phyloP scores from a whole-genome alignment of 2,113 vertebrate genomes.

The Verasper variegatus region DNA sequence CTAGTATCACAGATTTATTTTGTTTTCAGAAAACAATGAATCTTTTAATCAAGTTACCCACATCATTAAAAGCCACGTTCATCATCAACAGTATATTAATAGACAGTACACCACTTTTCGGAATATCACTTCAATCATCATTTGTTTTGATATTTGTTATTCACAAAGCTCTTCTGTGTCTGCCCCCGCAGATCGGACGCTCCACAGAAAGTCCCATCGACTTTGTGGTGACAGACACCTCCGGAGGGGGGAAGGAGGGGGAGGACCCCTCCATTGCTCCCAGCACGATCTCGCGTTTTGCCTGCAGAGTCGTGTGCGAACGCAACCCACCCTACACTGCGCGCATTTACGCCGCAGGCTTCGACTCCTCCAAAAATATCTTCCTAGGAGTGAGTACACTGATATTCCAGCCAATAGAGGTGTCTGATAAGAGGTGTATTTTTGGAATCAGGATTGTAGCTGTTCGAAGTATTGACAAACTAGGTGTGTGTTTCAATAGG shows the following conservation, averaged over 20 bases:
- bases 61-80: neutral
- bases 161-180: neutral
- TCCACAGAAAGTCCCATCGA: conserved; percentile 98
- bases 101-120: no score
- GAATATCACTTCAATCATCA: neutral
- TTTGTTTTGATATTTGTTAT: conserved; percentile 2
- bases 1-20: neutral
- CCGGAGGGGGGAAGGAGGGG: conserved; percentile 81
- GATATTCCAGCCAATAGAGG: neutral
- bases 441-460: neutral
- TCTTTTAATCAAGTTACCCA: neutral
- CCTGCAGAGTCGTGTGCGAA: conserved; percentile 96
- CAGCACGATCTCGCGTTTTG: conserved; percentile 98
- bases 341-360: conserved; percentile 97
- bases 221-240: conserved; percentile 97
- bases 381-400: conserved; percentile 87
- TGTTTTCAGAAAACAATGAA: neutral
- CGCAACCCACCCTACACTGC: conserved; percentile 92
- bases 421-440: neutral
- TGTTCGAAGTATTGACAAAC: neutral
- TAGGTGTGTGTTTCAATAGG: neutral
- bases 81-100: neutral
- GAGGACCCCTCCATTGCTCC: conserved; percentile 94
- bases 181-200: conserved; percentile 88
- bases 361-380: conserved; percentile 88